Evolutionary conservation across 2,888 invertebrate species (phyloP).

Genomic region (Seira musarum): DNA sequence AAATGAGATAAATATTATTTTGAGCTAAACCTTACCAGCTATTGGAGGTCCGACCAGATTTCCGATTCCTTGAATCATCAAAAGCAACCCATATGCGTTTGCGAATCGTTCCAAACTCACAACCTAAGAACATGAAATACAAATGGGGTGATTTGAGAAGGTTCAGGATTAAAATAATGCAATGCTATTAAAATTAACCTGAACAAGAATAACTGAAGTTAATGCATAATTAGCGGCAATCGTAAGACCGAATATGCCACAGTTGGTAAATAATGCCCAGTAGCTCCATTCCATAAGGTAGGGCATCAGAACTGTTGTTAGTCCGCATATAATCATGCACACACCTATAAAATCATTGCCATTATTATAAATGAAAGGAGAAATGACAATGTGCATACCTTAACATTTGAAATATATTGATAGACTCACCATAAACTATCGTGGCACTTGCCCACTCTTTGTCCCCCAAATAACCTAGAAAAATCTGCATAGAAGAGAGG

Average conservation of each 20-base stretch:
- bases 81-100: conserved; percentile 89
- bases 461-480: conserved; percentile 92
- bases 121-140: conserved; percentile 52
- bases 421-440: conserved; percentile 87
- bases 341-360: too few relatives aligned
- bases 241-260: conserved; percentile 89
- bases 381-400: too few relatives aligned
- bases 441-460: conserved; percentile 86
- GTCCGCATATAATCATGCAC: conserved; percentile 59
- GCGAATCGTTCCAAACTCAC: conserved; percentile 93
- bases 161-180: neutral
- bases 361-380: too few relatives aligned
- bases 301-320: conserved; percentile 68
- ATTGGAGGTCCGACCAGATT: conserved; percentile 92
- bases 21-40: conserved; percentile 79
- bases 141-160: neutral
- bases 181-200: too few relatives aligned
- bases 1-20: too few relatives aligned
- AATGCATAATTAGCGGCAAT: conserved; percentile 94
- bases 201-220: conserved; percentile 91
- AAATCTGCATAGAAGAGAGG: conserved; percentile 75
- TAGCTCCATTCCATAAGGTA: conserved; percentile 64
- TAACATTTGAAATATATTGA: too few relatives aligned
- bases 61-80: conserved; percentile 91
- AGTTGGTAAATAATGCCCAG: conserved; percentile 77